Evolutionary conservation across 2,888 invertebrate species (phyloP), one percentile per base, ranked within the genome.

Genomic region (Capitulum mitella): DNA sequence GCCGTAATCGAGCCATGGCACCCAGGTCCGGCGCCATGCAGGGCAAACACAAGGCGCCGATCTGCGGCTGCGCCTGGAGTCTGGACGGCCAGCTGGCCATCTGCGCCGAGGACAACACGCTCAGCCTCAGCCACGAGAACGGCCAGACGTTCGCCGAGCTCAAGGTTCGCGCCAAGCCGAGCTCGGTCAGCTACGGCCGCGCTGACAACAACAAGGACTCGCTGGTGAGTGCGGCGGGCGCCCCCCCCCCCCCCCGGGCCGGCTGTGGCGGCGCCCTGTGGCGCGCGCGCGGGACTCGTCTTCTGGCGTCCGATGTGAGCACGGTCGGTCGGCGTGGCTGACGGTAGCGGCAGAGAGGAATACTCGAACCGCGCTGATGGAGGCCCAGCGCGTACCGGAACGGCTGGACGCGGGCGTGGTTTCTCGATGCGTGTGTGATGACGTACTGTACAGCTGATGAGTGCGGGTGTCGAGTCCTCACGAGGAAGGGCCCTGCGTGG

Each of bases 141-240:
- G 70, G 70, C 8, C 70, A 70, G 40, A 70, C 70, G 37, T 70
- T 70, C 70, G 70, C 70, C 26, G 70, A 70, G 70, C 70, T 70
- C 26, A 26, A 26, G 26, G 1, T 70, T 10, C 37, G 70, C 10
- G 6, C 26, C 40, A 22, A 2, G 26, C 70, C 70, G 10, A 40
- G 8, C 37, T 10, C 19, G 3, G 16, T 40, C 37, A 5, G 22
- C 40, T 70, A 70, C 37, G 70, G 70, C 19, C 37, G 40, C 34
- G 70, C 70, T 8, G 70, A 70, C 26, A 70, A 70, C 70, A 40
- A 40, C 37, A 70, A 70, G 70, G 70, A 70, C 70, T 70, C 70
- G 26, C 37, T 70, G 40, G 70, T 70, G 26, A 70, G 70, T n/a
- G 29, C 29, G 29, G n/a, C 8, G 51, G 12, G 19, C n/a, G n/a